Percentiles rank a stretch among this genome's conserved stretches.
Conservation (phyloP, 2,113 vertebrate species). For the Megaleporinus macrocephalus region DNA sequence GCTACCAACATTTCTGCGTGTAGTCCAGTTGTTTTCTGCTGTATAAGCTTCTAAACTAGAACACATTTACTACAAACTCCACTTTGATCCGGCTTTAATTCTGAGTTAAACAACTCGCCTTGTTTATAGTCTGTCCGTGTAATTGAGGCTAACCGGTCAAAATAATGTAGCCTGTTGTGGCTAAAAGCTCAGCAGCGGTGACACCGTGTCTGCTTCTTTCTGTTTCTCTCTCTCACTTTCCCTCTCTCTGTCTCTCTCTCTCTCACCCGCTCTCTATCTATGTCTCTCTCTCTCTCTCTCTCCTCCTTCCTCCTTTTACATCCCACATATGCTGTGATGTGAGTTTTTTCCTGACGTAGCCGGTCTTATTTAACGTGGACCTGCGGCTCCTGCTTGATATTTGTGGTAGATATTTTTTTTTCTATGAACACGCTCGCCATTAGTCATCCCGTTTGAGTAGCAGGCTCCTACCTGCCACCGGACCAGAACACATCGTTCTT, state of each 20-base stretch:
- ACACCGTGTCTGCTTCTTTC: too few species aligned
- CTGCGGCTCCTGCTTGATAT: slow-evolving; percentile 18
- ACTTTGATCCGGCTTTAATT: too few species aligned
- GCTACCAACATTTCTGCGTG: slow-evolving; percentile 6
- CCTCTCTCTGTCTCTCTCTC: too few species aligned
- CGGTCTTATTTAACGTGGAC: slow-evolving; percentile 18
- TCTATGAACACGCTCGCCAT: slow-evolving; percentile 58
- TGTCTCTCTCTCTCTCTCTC: background rate
- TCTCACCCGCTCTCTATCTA: too few species aligned
- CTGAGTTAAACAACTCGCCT: too few species aligned
- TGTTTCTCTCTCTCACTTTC: too few species aligned
- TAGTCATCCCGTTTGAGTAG: slow-evolving; percentile 72
- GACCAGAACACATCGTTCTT: slow-evolving; percentile 69
- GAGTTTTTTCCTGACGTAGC: slow-evolving; percentile 40
- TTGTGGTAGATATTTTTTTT: slow-evolving; percentile 39
- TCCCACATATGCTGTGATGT: slow-evolving; percentile 36
- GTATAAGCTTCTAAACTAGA: background rate
- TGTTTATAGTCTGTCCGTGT: too few species aligned
- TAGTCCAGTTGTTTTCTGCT: background rate
- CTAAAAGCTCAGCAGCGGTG: too few species aligned
- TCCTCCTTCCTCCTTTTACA: slow-evolving; percentile 20
- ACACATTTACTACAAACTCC: too few species aligned
- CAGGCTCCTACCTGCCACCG: slow-evolving; percentile 63
- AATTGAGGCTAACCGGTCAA: too few species aligned
- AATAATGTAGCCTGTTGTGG: too few species aligned